These are phyloP conservation scores for Aphelenchoides bicaudatus DNA, from an alignment of 2,888 invertebrate genomes.

Conservation along the genomic window DNA sequence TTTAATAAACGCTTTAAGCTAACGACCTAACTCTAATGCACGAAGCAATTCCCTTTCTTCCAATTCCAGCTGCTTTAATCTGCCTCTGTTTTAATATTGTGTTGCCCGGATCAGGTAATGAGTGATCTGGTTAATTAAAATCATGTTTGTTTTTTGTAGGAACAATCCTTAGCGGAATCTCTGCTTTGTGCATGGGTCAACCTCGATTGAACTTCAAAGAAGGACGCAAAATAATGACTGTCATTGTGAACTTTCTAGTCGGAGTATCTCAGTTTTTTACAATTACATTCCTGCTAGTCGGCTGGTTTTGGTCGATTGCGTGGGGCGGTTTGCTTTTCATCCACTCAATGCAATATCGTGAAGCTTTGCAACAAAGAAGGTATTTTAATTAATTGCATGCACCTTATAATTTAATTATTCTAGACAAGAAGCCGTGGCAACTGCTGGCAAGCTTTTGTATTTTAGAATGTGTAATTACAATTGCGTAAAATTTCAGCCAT, in stretches of 20 bases:
- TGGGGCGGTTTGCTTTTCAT: conserved; percentile 91
- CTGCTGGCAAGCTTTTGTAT: too few species aligned
- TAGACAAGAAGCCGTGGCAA: conserved; percentile 53
- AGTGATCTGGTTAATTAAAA: not conserved
- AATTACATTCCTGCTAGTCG: conserved; percentile 75
- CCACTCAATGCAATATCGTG: conserved; percentile 67
- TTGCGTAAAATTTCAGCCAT: too few species aligned
- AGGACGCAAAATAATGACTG: conserved; percentile 64
- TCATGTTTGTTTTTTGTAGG: too few species aligned
- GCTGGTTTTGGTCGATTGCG: conserved; percentile 97
- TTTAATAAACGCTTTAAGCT: too few species aligned
- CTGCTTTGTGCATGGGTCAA: conserved; percentile 82
- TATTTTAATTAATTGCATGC: conserved; percentile 59
- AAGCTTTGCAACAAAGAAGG: conserved; percentile 58
- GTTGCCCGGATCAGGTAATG: conserved; percentile 74
- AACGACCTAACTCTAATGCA: conserved; percentile 74
- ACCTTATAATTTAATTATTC: conserved; percentile 31
- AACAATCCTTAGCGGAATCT: conserved; percentile 80
- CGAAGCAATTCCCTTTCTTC: conserved; percentile 85
- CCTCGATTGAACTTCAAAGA: conserved; percentile 76
- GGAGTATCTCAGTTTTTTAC: conserved; percentile 86
- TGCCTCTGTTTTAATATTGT: conserved; percentile 79
- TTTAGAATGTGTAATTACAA: too few species aligned
- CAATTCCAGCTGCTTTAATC: conserved; percentile 78
- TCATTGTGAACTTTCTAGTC: conserved; percentile 78